phyloP scores from a whole-genome alignment of 1,140 invertebrate species.

The Coelopa frigida region DNA sequence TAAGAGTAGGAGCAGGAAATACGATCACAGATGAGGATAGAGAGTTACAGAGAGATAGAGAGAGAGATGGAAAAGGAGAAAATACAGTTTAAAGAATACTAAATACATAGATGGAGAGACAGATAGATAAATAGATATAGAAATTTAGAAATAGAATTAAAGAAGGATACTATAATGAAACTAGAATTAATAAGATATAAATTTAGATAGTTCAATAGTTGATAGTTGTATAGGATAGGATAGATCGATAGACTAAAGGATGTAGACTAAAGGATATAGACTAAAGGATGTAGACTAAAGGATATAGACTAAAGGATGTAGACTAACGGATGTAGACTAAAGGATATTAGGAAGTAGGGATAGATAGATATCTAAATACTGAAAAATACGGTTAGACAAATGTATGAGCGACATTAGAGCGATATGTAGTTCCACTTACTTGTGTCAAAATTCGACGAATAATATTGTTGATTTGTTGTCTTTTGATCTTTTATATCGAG shows the following conservation, averaged over 20 bases:
- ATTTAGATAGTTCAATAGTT: too few species aligned
- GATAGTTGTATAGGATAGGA: too few species aligned
- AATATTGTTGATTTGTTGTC: constrained; percentile 57
- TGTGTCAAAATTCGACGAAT: constrained; percentile 61
- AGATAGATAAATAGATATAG: neutral
- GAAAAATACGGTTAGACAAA: too few species aligned
- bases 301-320: too few species aligned
- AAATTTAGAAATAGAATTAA: neutral
- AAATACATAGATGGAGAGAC: constrained; percentile 1
- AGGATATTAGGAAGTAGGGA: too few species aligned
- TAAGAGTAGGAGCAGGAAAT: neutral
- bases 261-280: too few species aligned
- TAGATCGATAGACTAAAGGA: too few species aligned
- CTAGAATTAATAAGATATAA: too few species aligned
- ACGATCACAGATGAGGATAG: neutral
- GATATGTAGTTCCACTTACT: constrained; percentile 55
- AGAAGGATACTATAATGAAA: neutral
- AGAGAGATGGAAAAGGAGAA: neutral
- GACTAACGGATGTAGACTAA: too few species aligned
- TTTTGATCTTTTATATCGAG: constrained; percentile 59
- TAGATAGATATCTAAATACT: too few species aligned
- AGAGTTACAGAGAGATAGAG: neutral
- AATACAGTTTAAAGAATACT: constrained; percentile 1
- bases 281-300: too few species aligned
- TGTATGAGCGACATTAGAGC: constrained; percentile 21